Conservation (phyloP, 2,797 vertebrate genomes). For the Phoeniculus purpureus region DNA sequence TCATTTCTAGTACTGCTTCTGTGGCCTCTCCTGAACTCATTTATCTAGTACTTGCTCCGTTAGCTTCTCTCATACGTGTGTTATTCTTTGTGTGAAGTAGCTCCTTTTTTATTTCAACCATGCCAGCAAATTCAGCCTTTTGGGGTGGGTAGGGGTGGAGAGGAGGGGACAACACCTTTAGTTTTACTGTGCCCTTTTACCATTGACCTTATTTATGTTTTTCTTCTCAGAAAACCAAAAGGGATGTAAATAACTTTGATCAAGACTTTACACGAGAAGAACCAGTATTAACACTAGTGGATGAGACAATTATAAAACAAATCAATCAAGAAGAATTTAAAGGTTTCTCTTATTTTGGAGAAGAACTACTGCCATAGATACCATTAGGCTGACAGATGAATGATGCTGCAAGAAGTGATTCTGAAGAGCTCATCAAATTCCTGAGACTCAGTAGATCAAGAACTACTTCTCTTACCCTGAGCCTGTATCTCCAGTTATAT, state of each 20-base stretch:
- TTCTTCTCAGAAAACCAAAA: slow-evolving; percentile 95
- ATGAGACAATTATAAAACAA: slow-evolving; percentile 94
- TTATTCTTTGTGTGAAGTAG: slow-evolving; percentile 69
- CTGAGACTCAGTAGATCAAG: slow-evolving; percentile 73
- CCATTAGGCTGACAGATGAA: slow-evolving; percentile 33
- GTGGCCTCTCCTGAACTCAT: slow-evolving; percentile 64
- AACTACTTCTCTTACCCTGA: slow-evolving; percentile 75
- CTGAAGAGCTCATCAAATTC: slow-evolving; percentile 65
- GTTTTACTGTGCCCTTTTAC: slow-evolving; percentile 3
- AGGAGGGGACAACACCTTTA: background rate
- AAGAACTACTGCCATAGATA: slow-evolving; percentile 85
- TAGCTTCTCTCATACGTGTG: slow-evolving; percentile 73
- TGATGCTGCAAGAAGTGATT: slow-evolving; percentile 70
- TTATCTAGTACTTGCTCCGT: slow-evolving; percentile 53
- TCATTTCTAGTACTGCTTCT: slow-evolving; percentile 67
- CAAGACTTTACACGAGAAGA: slow-evolving; percentile 98
- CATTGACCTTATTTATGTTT: slow-evolving; percentile 66
- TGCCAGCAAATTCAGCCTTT: slow-evolving; percentile 62
- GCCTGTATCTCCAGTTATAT: slow-evolving; percentile 70
- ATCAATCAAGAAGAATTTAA: slow-evolving; percentile 99
- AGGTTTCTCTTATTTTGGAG: slow-evolving; percentile 95
- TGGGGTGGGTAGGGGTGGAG: background rate
- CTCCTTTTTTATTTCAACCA: slow-evolving; percentile 66
- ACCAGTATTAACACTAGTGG: slow-evolving; percentile 91
- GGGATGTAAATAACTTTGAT: slow-evolving; percentile 99